phyloP scores from a whole-genome alignment of 53 echinoderm and acorn worm species.

The Stichopus horrens region DNA sequence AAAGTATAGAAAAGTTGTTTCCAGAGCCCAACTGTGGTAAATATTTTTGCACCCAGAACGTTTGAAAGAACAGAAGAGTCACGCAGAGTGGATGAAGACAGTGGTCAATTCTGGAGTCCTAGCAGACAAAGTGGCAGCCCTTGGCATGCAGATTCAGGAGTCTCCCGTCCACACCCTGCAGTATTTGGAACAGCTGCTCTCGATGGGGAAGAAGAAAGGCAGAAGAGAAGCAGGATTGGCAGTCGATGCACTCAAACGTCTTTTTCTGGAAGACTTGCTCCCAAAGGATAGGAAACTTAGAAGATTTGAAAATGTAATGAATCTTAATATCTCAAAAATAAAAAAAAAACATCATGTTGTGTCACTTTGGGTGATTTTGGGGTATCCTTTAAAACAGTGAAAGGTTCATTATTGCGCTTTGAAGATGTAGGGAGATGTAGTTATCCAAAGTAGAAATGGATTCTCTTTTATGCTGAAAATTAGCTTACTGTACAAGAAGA shows the following conservation, averaged over 20 bases:
- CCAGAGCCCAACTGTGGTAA: too few species aligned
- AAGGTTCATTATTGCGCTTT: too few species aligned
- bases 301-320: constrained; percentile 72
- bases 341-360: too few species aligned
- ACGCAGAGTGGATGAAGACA: constrained; percentile 88
- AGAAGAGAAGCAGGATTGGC: constrained; percentile 81
- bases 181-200: constrained; percentile 69
- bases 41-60: constrained; percentile 51
- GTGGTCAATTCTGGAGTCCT: constrained; percentile 86
- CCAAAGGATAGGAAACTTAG: constrained; percentile 76
- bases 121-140: constrained; percentile 88
- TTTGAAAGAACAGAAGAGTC: constrained; percentile 54
- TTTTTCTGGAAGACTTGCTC: constrained; percentile 81
- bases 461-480: too few species aligned
- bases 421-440: too few species aligned
- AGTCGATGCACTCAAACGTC: constrained; percentile 73
- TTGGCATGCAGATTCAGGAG: constrained; percentile 82
- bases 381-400: too few species aligned
- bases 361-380: too few species aligned
- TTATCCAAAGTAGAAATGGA: too few species aligned
- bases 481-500: too few species aligned
- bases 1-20: too few species aligned
- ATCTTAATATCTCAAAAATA: background rate
- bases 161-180: constrained; percentile 69
- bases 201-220: constrained; percentile 92